Evolutionary conservation across 2,797 vertebrate genomes (phyloP).

Genomic region (Paguma larvata): DNA sequence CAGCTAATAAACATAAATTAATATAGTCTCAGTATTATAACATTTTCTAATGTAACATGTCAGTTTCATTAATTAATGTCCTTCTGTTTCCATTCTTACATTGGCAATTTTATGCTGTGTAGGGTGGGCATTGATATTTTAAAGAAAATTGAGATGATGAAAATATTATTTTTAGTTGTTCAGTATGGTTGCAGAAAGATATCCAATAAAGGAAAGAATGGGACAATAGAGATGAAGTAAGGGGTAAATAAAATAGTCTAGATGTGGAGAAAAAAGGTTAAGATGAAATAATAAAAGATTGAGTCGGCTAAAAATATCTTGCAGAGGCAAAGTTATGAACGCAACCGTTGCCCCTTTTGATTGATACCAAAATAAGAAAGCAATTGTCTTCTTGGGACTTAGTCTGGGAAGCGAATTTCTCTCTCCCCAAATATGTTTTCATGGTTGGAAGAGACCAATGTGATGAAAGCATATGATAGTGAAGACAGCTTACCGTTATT

Average conservation of each 20-base stretch:
- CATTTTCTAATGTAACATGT: background rate
- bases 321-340: no score
- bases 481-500: background rate
- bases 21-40: background rate
- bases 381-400: background rate
- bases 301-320: background rate
- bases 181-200: background rate
- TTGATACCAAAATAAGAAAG: background rate
- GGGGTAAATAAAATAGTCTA: background rate
- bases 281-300: background rate
- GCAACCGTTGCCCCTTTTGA: background rate
- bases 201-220: background rate
- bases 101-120: background rate
- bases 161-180: background rate
- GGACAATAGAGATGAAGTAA: background rate
- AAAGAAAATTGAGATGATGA: background rate
- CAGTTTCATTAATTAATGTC: background rate
- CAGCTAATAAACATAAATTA: background rate
- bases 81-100: background rate
- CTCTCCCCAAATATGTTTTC: background rate
- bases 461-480: background rate
- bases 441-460: background rate
- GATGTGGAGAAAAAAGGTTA: background rate
- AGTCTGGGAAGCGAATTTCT: background rate
- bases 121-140: background rate